Conservation (phyloP, 2,888 invertebrate species). For the Ceriagrion tenellum region DNA sequence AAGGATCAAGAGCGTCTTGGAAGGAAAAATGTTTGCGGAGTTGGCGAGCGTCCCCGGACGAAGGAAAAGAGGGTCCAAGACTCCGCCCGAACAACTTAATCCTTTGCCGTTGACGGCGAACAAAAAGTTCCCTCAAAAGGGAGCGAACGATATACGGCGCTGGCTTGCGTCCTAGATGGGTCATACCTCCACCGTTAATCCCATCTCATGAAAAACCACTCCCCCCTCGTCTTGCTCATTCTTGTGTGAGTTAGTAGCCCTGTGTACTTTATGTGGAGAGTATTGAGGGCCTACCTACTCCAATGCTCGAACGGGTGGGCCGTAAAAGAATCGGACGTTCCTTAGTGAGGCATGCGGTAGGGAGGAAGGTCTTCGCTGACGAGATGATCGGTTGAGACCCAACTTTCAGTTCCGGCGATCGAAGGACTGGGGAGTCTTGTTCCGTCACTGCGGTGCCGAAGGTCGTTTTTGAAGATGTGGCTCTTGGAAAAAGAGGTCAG, state of each 20-base stretch:
- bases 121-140: not conserved
- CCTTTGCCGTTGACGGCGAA: not conserved
- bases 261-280: not conserved
- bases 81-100: not conserved
- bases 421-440: not conserved
- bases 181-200: not conserved
- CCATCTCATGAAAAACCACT: not conserved
- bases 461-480: not conserved
- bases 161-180: not conserved
- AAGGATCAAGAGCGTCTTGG: not conserved
- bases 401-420: not conserved
- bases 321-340: not conserved
- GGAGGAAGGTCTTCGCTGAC: no score
- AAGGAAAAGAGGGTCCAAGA: not conserved
- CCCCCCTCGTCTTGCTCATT: not conserved
- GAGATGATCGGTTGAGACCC: not conserved
- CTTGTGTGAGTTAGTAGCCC: not conserved
- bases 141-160: not conserved
- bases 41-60: not conserved
- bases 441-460: not conserved
- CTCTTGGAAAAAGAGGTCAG: not conserved
- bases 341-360: no score
- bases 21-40: constrained; percentile 22
- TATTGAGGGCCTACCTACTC: not conserved
- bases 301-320: not conserved